Percentiles rank a stretch among this genome's conserved stretches.
Conservation (phyloP, 2,113 vertebrate genomes). For the Formicarius rufipectus region DNA sequence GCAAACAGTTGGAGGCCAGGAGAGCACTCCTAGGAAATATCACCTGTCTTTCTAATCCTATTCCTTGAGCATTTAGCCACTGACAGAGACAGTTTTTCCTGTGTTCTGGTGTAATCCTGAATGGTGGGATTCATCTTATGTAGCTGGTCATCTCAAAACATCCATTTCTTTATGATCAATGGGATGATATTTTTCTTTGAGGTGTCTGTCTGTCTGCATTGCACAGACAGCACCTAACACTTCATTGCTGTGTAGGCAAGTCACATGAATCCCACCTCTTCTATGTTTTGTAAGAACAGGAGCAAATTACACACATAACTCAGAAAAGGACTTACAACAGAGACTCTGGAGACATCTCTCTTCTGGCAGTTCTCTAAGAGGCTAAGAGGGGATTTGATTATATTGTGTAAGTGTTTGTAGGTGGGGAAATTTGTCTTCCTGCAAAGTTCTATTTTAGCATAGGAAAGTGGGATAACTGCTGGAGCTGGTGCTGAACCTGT, state of each 20-base stretch:
- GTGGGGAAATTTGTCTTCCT: background rate
- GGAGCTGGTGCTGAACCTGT: background rate
- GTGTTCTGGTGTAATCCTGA: background rate
- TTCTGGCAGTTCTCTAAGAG: background rate
- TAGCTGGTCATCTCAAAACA: background rate
- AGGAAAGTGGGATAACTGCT: background rate
- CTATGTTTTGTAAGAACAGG: background rate
- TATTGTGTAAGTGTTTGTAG: background rate
- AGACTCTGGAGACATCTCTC: background rate
- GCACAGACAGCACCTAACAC: background rate
- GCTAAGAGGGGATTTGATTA: background rate
- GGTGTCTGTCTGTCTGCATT: background rate
- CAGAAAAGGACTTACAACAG: background rate
- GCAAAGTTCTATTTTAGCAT: background rate
- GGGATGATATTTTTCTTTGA: background rate
- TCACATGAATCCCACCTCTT: background rate
- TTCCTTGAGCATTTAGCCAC: background rate
- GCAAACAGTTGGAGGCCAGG: background rate
- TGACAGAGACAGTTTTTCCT: background rate
- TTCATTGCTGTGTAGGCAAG: background rate
- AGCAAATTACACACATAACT: background rate
- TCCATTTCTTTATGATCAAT: no score
- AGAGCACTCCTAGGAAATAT: background rate
- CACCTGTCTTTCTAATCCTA: rapidly evolving
- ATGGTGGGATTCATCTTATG: background rate